These are phyloP conservation scores for Phrynocephalus versicolor DNA, from an alignment of 2,113 vertebrate species.

Conservation along the genomic window DNA sequence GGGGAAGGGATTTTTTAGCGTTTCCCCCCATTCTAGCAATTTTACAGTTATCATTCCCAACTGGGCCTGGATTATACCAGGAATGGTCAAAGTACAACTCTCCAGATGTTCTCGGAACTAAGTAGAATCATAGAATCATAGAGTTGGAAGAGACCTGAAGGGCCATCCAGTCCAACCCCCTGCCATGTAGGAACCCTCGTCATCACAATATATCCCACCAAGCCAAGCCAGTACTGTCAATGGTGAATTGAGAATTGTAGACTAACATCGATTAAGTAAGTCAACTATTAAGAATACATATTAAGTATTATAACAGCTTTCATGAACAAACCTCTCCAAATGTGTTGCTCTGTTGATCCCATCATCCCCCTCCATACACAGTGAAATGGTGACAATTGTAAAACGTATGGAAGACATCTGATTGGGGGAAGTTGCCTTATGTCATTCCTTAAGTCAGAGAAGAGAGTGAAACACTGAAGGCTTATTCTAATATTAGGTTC, in stretches of 20 bases:
- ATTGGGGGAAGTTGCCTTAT: neutral
- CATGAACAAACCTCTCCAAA: neutral
- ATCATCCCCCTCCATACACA: neutral
- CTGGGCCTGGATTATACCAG: neutral
- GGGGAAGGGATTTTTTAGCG: too few relatives aligned
- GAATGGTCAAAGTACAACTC: neutral
- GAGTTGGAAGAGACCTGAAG: too few relatives aligned
- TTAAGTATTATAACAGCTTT: neutral
- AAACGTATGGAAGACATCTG: neutral
- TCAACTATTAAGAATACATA: too few relatives aligned
- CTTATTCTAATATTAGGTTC: neutral
- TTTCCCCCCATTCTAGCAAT: neutral
- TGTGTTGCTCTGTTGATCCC: neutral
- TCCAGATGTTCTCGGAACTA: neutral
- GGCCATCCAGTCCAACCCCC: too few relatives aligned
- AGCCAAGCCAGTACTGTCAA: too few relatives aligned
- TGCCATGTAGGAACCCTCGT: too few relatives aligned
- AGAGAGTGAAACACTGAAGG: neutral
- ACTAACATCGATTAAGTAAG: neutral
- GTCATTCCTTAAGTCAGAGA: neutral
- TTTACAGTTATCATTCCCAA: neutral
- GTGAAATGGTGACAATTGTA: neutral
- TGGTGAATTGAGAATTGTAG: too few relatives aligned
- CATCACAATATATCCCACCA: too few relatives aligned
- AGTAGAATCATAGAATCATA: too few relatives aligned